Percentiles rank a stretch among this genome's conserved stretches.
Conservation (phyloP, 2,113 vertebrate genomes). For the Bothrops jararaca region DNA sequence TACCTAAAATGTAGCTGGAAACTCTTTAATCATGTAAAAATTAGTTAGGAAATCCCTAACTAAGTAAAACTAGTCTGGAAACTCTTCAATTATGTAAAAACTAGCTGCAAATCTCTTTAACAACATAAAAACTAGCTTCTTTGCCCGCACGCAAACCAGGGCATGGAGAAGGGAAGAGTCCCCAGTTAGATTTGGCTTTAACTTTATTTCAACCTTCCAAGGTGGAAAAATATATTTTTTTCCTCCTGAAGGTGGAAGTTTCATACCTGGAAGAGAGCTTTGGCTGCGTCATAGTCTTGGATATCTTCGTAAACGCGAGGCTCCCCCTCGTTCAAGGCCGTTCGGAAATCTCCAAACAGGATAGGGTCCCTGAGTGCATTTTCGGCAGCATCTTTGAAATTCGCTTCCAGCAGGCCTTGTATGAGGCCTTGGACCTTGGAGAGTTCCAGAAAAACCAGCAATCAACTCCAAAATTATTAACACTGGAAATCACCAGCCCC, state of each 20-base stretch:
- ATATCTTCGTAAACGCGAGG: slow-evolving; percentile 90
- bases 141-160: neutral
- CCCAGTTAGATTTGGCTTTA: neutral
- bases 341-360: slow-evolving; percentile 92
- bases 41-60: neutral
- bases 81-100: neutral
- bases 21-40: too few species aligned
- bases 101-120: neutral
- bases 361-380: slow-evolving; percentile 83
- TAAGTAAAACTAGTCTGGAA: neutral
- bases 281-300: slow-evolving; percentile 87
- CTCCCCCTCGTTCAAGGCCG: slow-evolving; percentile 80
- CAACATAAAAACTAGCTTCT: neutral
- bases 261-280: slow-evolving; percentile 88
- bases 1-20: neutral
- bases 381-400: slow-evolving; percentile 77
- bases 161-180: neutral
- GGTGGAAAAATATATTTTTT: neutral
- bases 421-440: slow-evolving; percentile 85
- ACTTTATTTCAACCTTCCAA: neutral
- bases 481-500: too few species aligned
- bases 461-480: neutral
- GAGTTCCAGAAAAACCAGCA: neutral
- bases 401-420: slow-evolving; percentile 70
- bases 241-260: neutral